Evolutionary conservation across 2,888 invertebrate genomes (phyloP), one percentile per base, ranked within the genome.

Genomic region (Nycteola revayana): DNA sequence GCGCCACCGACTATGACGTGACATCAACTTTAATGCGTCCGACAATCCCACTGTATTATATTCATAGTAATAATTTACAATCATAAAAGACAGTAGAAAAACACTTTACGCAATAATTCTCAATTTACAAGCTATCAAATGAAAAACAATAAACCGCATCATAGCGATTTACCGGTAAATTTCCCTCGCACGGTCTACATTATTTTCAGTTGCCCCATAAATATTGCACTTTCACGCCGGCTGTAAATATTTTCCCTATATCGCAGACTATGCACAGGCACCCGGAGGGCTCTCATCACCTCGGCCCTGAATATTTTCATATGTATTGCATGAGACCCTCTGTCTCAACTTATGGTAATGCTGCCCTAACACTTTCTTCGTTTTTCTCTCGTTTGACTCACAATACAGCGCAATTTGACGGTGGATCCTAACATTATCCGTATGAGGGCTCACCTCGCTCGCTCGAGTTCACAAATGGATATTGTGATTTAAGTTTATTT

Each of bases 341-440:
- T 86, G 86, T 82, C 85, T 82, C 86, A 77, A 85, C 80, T 87
- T 87, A 87, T 88, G 87, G 84, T 84, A 88, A 88, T 87, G 62
- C 57, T 72, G 75, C 75, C 78, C 84, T 76, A 82, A 88, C 86
- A 87, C 84, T 87, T 84, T 81, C 75, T 62, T 56, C 82, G 79
- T 83, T 84, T 88, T 87, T 85, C 80, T 78, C 83, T 73, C 80
- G 73, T 85, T 85, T 85, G 78, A 66, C 73, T 68, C 78, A 85
- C 86, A 87, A 87, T 87, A 76, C 77, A 64, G 66, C 66, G 75
- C 87, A 87, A 88, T 87, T 86, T 86, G 85, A 84, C 70, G 76
- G 66, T 60, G 68, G 69, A 75, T 75, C 70, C 73, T 53, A 43
- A 68, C 77, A 84, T 85, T 81, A 86, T 79, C 75, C 78, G 64